Evolutionary conservation across 2,113 vertebrate genomes (phyloP).

Genomic region (Lamprotornis superbus): DNA sequence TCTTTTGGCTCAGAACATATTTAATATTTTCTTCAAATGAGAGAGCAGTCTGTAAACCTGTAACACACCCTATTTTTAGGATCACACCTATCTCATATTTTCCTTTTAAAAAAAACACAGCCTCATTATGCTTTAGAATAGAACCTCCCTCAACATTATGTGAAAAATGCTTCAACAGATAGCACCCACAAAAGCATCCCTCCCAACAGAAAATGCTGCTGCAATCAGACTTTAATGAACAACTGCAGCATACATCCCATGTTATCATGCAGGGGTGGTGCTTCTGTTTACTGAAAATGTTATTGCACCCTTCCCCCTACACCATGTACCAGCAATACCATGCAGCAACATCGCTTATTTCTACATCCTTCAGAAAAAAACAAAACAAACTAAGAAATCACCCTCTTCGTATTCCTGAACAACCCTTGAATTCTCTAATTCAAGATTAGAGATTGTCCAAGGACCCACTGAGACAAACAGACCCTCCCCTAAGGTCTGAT

Average conservation of each 20-base stretch:
- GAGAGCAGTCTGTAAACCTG: conserved; percentile 1
- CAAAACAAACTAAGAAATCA: background rate
- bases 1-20: background rate
- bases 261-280: background rate
- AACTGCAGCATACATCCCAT: background rate
- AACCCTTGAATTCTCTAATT: background rate
- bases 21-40: conserved; percentile 36
- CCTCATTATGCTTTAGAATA: background rate
- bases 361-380: background rate
- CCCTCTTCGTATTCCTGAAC: background rate
- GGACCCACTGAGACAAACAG: background rate
- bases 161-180: background rate
- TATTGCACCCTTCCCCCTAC: background rate
- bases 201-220: background rate
- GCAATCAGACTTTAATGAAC: background rate
- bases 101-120: conserved; percentile 22
- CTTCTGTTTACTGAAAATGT: background rate
- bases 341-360: background rate
- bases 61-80: conserved; percentile 1
- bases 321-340: background rate
- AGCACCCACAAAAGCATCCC: background rate
- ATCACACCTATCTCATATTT: conserved; percentile 48
- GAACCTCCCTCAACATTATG: background rate
- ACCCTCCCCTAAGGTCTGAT: background rate
- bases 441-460: background rate